These are phyloP conservation scores for Drosophila helvetica DNA, from an alignment of 2,888 invertebrate species.

Conservation along the genomic window DNA sequence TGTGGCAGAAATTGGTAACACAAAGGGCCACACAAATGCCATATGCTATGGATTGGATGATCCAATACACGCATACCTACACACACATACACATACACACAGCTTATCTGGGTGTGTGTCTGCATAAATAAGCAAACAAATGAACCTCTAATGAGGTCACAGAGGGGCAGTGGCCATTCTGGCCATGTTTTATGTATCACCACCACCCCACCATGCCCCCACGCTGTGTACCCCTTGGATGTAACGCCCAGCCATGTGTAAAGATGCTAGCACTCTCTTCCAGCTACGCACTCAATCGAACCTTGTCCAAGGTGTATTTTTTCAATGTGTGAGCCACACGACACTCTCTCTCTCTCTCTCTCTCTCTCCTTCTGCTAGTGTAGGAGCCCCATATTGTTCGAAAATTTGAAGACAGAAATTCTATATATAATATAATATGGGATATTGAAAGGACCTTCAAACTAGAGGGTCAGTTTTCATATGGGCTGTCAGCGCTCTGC, in stretches of 20 bases:
- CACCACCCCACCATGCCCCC: background rate
- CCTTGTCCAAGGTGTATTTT: background rate
- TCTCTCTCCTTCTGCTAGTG: too few species aligned
- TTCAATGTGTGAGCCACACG: too few species aligned
- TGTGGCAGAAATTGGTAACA: conserved; percentile 55
- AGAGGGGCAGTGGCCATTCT: conserved; percentile 44
- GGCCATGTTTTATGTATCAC: conserved; percentile 27
- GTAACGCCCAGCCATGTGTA: too few species aligned
- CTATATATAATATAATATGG: too few species aligned
- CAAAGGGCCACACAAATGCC: conserved; percentile 52
- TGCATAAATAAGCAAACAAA: conserved; percentile 69
- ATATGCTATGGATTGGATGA: conserved; percentile 32
- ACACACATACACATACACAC: background rate
- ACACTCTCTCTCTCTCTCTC: too few species aligned
- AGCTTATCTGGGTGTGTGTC: conserved; percentile 26
- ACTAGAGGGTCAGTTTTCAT: background rate
- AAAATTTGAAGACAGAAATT: too few species aligned
- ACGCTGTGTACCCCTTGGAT: too few species aligned
- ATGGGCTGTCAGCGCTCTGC: too few species aligned
- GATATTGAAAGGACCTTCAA: background rate
- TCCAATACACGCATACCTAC: conserved; percentile 15
- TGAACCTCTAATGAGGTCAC: conserved; percentile 73
- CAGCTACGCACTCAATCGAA: background rate
- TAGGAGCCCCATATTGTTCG: too few species aligned
- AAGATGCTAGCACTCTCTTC: background rate